Conservation (phyloP, 2,797 vertebrate genomes). For the Cygnus olor region DNA sequence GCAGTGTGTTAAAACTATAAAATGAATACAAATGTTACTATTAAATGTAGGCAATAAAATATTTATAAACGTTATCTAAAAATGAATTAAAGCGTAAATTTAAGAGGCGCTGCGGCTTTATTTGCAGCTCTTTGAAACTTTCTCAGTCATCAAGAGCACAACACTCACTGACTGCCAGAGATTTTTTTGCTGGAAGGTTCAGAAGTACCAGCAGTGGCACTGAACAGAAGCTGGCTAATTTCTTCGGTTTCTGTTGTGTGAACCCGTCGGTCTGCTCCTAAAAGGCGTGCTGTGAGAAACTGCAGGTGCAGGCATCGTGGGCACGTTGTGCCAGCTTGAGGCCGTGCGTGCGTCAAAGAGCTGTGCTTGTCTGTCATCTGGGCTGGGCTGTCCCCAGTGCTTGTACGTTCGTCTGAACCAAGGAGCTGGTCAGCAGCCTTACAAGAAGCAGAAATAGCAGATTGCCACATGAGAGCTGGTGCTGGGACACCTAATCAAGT, state of each 20-base stretch:
- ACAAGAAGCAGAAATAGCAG: not conserved
- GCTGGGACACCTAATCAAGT: not conserved
- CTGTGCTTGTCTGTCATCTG: not conserved
- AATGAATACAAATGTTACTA: not conserved
- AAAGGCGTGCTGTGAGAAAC: not conserved
- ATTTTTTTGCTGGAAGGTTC: not conserved
- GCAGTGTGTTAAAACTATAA: not conserved
- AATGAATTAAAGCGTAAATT: not conserved
- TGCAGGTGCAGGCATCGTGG: not conserved
- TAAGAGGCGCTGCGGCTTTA: not conserved
- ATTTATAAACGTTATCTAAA: not conserved
- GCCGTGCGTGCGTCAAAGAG: not conserved
- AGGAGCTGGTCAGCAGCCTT: not conserved
- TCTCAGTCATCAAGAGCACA: not conserved
- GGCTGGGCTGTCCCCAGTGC: fast-evolving
- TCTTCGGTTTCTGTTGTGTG: not conserved
- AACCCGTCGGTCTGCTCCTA: not conserved
- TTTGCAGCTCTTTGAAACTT: not conserved
- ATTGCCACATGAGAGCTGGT: not conserved
- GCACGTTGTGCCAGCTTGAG: not conserved
- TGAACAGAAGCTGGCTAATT: not conserved
- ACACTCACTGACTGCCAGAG: fast-evolving
- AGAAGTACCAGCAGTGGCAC: not conserved
- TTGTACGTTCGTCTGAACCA: not conserved
- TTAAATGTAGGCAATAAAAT: not conserved